Evolutionary conservation across 2,113 vertebrate species (phyloP), one percentile per base, ranked within the genome.

Genomic region (Cercopithecus mona): DNA sequence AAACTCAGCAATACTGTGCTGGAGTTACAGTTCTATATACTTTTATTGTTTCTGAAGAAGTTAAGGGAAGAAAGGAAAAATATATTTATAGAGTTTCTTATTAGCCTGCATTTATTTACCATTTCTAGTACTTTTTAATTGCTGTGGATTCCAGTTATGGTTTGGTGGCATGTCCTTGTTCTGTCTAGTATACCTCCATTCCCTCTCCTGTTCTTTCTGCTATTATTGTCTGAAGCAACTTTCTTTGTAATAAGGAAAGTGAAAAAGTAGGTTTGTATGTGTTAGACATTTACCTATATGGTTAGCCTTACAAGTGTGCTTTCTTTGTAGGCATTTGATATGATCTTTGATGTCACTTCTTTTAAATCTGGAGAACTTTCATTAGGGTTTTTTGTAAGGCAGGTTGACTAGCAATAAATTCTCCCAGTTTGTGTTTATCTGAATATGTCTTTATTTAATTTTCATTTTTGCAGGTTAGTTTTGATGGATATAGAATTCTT

Each of bases 161-260:
- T 11, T n/a, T 94, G 27, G 20, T 52, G 38, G 82, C 14, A 73
- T 64, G n/a, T 75, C 22, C 55, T 55, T 9, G 2, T 83, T 89
- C 30, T 11, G 68, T 89, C 25, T 11, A 83, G 13, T 97, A 70
- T 17, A 99, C 99, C 98, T 98, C 99, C 55, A 30, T 43, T 98
- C 98, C 99, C 30, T 88, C 14, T 81, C 66, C 48, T 4, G 13
- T 32, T 40, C 17, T 82, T 82, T 89, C 27, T 75, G 43, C 40
- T 82, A 25, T 17, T 35, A 38, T 9, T 48, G 16, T 48, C 89
- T 64, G 16, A 14, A 75, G 78, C 40, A 73, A 25, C 76, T 86
- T 85, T 85, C 38, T 30, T 70, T 25, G 14, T 18, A 94, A 50
- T 82, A 30, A 57, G 57, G 13, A 70, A 48, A 70, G 50, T 81